Evolutionary conservation across 2,113 vertebrate genomes (phyloP).

Genomic region (Zosterops borbonicus): DNA sequence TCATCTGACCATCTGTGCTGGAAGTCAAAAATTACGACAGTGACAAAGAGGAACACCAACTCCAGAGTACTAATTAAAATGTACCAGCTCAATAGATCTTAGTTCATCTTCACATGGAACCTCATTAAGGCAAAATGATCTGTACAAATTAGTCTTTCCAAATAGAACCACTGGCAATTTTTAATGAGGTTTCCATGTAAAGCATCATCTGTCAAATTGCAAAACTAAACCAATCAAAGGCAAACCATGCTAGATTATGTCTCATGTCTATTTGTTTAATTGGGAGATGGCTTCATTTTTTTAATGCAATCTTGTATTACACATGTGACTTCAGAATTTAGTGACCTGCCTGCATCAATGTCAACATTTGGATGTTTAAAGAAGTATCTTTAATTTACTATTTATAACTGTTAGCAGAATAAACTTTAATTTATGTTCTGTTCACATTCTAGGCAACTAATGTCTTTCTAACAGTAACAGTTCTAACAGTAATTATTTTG

Average conservation of each 20-base stretch:
- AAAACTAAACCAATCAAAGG: conserved; percentile 12
- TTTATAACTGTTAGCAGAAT: not conserved
- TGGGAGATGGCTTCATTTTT: not conserved
- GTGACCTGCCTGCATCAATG: not conserved
- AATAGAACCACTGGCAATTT: conserved; percentile 19
- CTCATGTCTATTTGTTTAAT: not conserved
- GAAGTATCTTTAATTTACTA: not conserved
- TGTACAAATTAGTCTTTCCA: conserved; percentile 42
- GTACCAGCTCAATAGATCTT: conserved; percentile 4
- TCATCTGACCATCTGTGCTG: not conserved
- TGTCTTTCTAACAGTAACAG: not conserved
- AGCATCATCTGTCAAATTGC: conserved; percentile 10
- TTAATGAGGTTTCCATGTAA: conserved; percentile 39
- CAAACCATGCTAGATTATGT: not conserved
- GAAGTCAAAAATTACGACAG: not conserved
- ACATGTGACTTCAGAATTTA: not conserved
- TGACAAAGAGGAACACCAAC: not conserved
- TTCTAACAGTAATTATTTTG: not conserved
- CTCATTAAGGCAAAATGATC: conserved; percentile 40
- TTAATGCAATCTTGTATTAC: not conserved
- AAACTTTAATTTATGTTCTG: not conserved
- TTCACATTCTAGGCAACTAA: not conserved
- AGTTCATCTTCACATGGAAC: conserved; percentile 26
- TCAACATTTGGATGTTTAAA: not conserved
- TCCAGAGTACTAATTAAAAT: conserved; percentile 28